These are phyloP conservation scores for Onychorhynchus coronatus DNA, from an alignment of 2,113 vertebrate genomes.

Conservation along the genomic window DNA sequence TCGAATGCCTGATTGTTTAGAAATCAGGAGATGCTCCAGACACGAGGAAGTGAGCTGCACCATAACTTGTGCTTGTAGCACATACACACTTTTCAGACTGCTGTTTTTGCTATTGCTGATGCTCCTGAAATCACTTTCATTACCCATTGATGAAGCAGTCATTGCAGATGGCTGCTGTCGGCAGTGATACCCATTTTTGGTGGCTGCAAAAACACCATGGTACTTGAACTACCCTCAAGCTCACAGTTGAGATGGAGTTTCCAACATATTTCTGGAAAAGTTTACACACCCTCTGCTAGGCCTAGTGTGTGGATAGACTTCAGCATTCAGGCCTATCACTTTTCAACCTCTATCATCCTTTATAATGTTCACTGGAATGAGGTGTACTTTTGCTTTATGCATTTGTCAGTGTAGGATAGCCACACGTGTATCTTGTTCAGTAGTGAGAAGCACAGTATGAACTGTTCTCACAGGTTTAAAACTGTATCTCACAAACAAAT, in stretches of 20 bases:
- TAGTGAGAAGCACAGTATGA: neutral
- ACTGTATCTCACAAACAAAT: neutral
- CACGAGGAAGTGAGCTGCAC: neutral
- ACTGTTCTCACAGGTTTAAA: neutral
- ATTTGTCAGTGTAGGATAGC: neutral
- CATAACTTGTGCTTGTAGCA: neutral
- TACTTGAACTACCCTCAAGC: neutral
- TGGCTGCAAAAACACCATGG: neutral
- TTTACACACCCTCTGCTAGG: neutral
- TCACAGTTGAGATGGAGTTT: neutral
- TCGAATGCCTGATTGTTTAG: neutral
- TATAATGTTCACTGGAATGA: neutral
- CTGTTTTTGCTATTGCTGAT: neutral
- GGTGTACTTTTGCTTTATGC: neutral
- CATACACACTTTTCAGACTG: neutral
- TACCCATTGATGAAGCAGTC: neutral
- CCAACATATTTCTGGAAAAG: neutral
- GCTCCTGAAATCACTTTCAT: neutral
- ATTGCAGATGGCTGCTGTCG: neutral
- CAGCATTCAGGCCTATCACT: neutral
- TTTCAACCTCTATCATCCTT: neutral
- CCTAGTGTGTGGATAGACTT: neutral
- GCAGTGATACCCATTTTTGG: neutral
- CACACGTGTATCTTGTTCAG: neutral
- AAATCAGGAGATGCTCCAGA: neutral